Evolutionary conservation across 2,797 vertebrate species (phyloP).

Genomic region (Chaetodon trifasciatus): DNA sequence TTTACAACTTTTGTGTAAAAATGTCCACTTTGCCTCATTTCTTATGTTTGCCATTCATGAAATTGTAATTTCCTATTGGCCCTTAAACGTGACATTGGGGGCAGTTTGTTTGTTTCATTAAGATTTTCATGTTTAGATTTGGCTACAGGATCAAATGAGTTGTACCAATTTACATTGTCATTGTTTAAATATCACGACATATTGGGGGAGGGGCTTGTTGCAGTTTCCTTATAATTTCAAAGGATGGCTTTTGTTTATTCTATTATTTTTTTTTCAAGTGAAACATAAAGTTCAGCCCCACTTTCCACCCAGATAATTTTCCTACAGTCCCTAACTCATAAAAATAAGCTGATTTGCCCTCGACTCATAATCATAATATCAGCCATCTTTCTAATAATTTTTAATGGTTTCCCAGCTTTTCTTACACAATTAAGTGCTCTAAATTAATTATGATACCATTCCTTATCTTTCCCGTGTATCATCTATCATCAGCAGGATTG

Average conservation of each 20-base stretch:
- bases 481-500: slow-evolving; percentile 47
- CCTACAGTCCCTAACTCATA: neutral
- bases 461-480: slow-evolving; percentile 41
- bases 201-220: neutral
- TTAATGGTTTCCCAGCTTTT: slow-evolving; percentile 26
- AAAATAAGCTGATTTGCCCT: neutral
- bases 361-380: slow-evolving; percentile 9
- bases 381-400: slow-evolving; percentile 34
- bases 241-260: neutral
- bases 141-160: neutral
- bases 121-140: neutral
- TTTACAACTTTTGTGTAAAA: neutral
- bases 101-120: neutral
- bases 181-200: neutral
- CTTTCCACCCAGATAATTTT: neutral
- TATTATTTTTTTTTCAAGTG: neutral
- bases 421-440: slow-evolving; percentile 16
- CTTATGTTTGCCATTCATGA: no score
- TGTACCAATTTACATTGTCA: neutral
- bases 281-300: neutral
- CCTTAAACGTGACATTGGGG: neutral
- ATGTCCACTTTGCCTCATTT: neutral
- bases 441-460: slow-evolving; percentile 9
- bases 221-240: neutral
- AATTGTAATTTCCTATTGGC: neutral